Conservation (phyloP, 2,888 invertebrate genomes). For the Dasypolia templi region DNA sequence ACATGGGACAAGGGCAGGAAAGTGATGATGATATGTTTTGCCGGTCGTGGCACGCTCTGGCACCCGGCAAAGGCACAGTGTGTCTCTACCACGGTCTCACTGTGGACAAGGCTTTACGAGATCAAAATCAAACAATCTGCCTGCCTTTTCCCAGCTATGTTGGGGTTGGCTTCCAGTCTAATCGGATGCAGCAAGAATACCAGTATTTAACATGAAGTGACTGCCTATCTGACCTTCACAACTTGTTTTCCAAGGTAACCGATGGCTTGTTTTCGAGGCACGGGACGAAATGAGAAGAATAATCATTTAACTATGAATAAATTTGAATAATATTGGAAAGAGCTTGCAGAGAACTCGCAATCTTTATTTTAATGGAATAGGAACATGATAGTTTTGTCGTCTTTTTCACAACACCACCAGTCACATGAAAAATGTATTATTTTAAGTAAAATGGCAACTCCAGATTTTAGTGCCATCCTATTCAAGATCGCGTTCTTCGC, state of each 20-base stretch:
- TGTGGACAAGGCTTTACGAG: not conserved
- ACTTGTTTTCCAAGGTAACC: not conserved
- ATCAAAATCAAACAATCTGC: not conserved
- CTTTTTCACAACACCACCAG: slow-evolving; percentile 18
- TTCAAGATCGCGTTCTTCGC: slow-evolving; percentile 36
- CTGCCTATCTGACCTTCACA: too few species aligned
- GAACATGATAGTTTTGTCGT: not conserved
- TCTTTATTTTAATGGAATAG: not conserved
- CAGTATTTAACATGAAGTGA: too few species aligned
- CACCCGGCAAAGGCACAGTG: not conserved
- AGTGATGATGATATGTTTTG: not conserved
- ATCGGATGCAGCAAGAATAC: not conserved
- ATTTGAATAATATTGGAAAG: not conserved
- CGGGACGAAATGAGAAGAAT: not conserved
- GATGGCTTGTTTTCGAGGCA: not conserved
- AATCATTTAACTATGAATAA: not conserved
- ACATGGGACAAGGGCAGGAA: not conserved
- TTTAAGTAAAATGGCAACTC: slow-evolving; percentile 39
- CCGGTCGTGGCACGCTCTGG: too few species aligned
- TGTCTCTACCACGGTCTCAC: not conserved
- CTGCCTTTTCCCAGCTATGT: not conserved
- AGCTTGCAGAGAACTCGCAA: not conserved
- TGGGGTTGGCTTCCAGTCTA: not conserved
- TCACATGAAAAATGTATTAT: slow-evolving; percentile 46
- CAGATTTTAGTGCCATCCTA: slow-evolving; percentile 22